phyloP scores from a whole-genome alignment of 2,113 vertebrate species.

The Indicator indicator region DNA sequence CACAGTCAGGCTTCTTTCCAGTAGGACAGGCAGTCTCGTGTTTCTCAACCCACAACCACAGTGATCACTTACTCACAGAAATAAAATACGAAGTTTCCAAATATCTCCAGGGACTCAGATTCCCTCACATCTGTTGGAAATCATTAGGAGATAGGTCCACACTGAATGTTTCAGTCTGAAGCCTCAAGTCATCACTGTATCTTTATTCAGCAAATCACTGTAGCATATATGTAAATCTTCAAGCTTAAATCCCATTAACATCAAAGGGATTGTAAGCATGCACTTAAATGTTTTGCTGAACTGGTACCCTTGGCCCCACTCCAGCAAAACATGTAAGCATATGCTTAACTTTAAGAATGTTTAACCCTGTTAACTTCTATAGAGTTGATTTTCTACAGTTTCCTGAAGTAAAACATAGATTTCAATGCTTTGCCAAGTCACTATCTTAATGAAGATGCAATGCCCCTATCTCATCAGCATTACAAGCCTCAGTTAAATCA shows the following conservation, averaged over 20 bases:
- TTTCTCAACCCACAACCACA: neutral
- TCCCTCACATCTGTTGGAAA: neutral
- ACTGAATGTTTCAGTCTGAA: neutral
- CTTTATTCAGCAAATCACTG: conserved; percentile 13
- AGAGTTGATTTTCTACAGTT: conserved; percentile 57
- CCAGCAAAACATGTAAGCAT: conserved; percentile 54
- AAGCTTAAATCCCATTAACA: conserved; percentile 55
- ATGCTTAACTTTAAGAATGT: conserved; percentile 48
- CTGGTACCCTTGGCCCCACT: conserved; percentile 21
- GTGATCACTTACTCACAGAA: neutral
- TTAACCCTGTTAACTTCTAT: conserved; percentile 51
- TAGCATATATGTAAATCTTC: conserved; percentile 52
- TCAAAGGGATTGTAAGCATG: conserved; percentile 43
- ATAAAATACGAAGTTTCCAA: neutral
- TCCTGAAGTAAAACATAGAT: conserved; percentile 34
- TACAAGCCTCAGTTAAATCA: conserved; percentile 31
- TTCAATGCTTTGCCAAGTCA: conserved; percentile 49
- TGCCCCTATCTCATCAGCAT: conserved; percentile 23
- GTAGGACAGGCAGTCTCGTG: neutral
- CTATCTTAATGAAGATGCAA: conserved; percentile 46
- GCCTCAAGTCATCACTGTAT: neutral
- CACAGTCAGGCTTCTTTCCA: neutral
- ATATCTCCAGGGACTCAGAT: neutral
- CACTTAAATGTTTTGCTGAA: conserved; percentile 50
- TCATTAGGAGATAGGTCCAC: neutral